phyloP scores from a whole-genome alignment of 2,797 vertebrate genomes.

The Orestias chungarensis region DNA sequence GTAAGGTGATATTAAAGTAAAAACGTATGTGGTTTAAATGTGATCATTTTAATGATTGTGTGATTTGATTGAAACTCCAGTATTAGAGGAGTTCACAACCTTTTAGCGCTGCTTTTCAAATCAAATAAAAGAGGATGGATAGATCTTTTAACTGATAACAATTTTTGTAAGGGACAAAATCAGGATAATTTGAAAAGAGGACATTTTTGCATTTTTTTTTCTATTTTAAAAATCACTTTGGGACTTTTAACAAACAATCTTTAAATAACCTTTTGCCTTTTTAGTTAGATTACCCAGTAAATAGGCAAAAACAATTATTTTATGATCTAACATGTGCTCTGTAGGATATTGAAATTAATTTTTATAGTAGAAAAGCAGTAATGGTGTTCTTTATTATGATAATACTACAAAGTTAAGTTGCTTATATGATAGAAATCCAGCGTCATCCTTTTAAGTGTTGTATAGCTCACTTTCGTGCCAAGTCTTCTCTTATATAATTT shows the following conservation, averaged over 20 bases:
- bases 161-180: neutral
- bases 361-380: neutral
- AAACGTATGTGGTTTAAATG: neutral
- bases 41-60: neutral
- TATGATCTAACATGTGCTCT: neutral
- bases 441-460: conserved; percentile 2
- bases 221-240: neutral
- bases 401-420: neutral
- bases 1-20: neutral
- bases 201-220: neutral
- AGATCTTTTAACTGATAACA: too few relatives aligned
- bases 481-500: conserved; percentile 54
- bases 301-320: neutral
- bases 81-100: too few relatives aligned
- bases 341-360: neutral
- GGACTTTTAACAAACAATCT: neutral
- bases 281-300: neutral
- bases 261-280: neutral
- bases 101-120: too few relatives aligned
- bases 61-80: neutral
- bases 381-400: neutral
- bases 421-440: neutral
- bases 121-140: too few relatives aligned
- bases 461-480: conserved; percentile 41
- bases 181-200: neutral